These are phyloP conservation scores for Melanotaenia duboulayi DNA, from an alignment of 2,113 vertebrate species.

Conservation along the genomic window DNA sequence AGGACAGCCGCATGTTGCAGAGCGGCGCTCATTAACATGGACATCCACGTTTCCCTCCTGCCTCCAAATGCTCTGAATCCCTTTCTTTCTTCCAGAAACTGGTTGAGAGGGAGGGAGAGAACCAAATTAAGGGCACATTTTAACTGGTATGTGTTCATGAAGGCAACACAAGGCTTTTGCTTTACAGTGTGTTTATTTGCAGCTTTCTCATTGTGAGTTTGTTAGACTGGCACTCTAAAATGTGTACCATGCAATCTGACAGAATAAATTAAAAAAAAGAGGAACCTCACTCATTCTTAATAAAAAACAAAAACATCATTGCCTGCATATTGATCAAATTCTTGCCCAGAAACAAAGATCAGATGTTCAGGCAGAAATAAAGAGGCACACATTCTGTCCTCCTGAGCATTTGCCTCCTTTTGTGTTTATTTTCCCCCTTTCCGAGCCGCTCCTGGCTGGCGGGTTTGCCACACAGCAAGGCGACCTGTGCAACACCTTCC, in stretches of 20 bases:
- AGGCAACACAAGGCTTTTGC: background rate
- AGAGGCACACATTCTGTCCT: background rate
- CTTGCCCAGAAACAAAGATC: slow-evolving; percentile 14
- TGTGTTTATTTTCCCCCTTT: slow-evolving; percentile 41
- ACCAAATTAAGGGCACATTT: background rate
- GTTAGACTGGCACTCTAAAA: too few relatives aligned
- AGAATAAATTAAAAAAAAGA: background rate
- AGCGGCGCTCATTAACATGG: slow-evolving; percentile 45
- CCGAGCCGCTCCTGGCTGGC: slow-evolving; percentile 59
- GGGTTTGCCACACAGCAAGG: slow-evolving; percentile 48
- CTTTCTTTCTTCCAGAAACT: background rate
- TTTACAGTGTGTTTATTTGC: too few relatives aligned
- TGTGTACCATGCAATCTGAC: too few relatives aligned
- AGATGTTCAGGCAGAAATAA: slow-evolving; percentile 30
- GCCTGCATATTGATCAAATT: background rate
- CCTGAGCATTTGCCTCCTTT: slow-evolving; percentile 12
- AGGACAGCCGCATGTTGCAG: slow-evolving; percentile 10
- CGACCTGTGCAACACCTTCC: slow-evolving; percentile 92
- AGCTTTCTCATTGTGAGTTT: too few relatives aligned
- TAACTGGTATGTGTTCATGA: background rate
- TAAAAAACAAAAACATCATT: background rate
- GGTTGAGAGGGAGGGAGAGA: background rate
- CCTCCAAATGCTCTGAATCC: slow-evolving; percentile 3
- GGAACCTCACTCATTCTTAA: background rate
- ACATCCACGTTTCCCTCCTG: slow-evolving; percentile 23